Evolutionary conservation across 2,888 invertebrate genomes (phyloP).

Genomic region (Apamea crenata): DNA sequence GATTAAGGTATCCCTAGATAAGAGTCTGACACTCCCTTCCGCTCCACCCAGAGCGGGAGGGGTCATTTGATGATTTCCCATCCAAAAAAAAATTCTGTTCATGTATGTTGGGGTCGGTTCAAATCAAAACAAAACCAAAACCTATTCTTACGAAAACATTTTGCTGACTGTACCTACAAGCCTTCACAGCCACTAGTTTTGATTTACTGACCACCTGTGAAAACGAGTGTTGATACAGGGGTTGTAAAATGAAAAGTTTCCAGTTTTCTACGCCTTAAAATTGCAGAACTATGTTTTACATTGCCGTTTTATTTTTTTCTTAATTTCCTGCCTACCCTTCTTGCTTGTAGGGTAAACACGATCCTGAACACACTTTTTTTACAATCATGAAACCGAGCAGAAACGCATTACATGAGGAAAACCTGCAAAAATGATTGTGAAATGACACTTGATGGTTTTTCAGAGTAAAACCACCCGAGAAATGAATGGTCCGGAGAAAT

Average conservation of each 20-base stretch:
- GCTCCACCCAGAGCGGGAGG: no score
- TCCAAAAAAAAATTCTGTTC: no score
- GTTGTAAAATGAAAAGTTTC: conserved; percentile 5
- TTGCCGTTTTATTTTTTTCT: background rate
- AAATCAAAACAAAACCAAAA: background rate
- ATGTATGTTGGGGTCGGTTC: no score
- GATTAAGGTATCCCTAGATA: no score
- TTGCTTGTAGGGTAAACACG: background rate
- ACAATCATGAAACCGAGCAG: background rate
- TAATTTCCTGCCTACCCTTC: background rate
- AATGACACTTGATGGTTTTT: background rate
- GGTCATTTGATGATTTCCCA: no score
- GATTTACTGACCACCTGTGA: conserved; percentile 28
- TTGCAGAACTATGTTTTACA: background rate
- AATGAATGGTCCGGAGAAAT: background rate
- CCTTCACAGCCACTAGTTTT: background rate
- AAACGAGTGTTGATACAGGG: background rate
- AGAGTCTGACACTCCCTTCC: no score
- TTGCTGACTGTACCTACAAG: background rate
- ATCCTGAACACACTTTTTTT: background rate
- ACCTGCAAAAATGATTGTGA: background rate
- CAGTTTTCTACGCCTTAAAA: background rate
- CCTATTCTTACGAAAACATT: background rate
- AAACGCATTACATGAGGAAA: no score
- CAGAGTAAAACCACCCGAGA: background rate